phyloP scores from a whole-genome alignment of 2,888 invertebrate genomes.

The Polydrusus pterygomalis region DNA sequence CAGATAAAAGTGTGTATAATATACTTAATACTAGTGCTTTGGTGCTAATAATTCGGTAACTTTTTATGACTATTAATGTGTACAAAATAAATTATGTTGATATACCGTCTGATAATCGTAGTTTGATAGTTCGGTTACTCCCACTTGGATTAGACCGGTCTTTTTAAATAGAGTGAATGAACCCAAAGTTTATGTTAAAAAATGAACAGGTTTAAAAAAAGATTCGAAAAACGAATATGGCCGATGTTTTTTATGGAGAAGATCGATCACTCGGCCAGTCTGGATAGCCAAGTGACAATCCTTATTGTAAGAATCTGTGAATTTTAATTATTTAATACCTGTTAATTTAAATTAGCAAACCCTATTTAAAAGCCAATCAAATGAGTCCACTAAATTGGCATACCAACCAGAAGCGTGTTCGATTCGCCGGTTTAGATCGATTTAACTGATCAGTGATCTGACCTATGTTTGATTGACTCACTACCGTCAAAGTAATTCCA shows the following conservation, averaged over 20 bases:
- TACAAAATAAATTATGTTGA: constrained; percentile 18
- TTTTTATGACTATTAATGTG: constrained; percentile 1
- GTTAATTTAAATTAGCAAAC: not conserved
- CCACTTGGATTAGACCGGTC: not conserved
- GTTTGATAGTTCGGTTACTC: not conserved
- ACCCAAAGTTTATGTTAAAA: not conserved
- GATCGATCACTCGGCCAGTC: constrained; percentile 10
- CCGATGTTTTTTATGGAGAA: constrained; percentile 27
- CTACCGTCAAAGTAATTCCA: too few relatives aligned
- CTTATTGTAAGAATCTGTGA: constrained; percentile 24
- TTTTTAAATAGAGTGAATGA: constrained; percentile 11
- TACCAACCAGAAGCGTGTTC: too few relatives aligned
- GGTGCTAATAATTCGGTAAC: constrained; percentile 25
- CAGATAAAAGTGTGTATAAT: constrained; percentile 26
- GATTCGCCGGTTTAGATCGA: too few relatives aligned
- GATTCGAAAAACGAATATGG: constrained; percentile 34
- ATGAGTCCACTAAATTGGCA: too few relatives aligned
- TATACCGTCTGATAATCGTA: not conserved
- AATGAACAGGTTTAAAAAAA: constrained; percentile 38
- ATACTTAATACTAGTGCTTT: not conserved
- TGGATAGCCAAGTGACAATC: constrained; percentile 22
- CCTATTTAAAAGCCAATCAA: not conserved
- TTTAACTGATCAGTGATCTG: too few relatives aligned
- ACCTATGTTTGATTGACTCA: too few relatives aligned
- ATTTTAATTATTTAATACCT: not conserved